Conservation (phyloP, 1,140 invertebrate genomes). For the Ganaspis sp. region DNA sequence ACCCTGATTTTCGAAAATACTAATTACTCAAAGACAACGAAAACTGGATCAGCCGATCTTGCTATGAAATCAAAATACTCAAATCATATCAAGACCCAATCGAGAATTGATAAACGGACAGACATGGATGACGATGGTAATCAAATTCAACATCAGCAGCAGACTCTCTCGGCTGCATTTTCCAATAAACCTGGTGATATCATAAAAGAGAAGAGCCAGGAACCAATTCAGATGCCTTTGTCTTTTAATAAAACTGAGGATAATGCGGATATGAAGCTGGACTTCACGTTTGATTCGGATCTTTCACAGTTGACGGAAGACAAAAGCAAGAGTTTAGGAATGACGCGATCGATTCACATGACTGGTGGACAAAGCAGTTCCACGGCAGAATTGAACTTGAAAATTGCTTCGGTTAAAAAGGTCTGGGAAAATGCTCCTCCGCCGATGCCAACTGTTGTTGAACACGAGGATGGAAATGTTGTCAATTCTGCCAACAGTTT, state of each 20-base stretch:
- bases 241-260: slow-evolving; percentile 84
- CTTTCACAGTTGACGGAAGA: slow-evolving; percentile 87
- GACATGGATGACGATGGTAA: slow-evolving; percentile 68
- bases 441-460: slow-evolving; percentile 82
- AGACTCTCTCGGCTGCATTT: slow-evolving; percentile 76
- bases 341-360: slow-evolving; percentile 81
- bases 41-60: slow-evolving; percentile 67
- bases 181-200: slow-evolving; percentile 80
- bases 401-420: slow-evolving; percentile 96
- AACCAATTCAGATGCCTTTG: slow-evolving; percentile 80
- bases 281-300: slow-evolving; percentile 91
- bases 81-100: slow-evolving; percentile 73
- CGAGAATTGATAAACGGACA: slow-evolving; percentile 69
- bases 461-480: slow-evolving; percentile 78
- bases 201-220: slow-evolving; percentile 76
- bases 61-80: slow-evolving; percentile 76
- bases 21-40: slow-evolving; percentile 82
- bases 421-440: slow-evolving; percentile 87
- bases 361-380: slow-evolving; percentile 79
- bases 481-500: slow-evolving; percentile 75
- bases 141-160: slow-evolving; percentile 62
- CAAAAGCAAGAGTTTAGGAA: slow-evolving; percentile 80
- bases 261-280: slow-evolving; percentile 91
- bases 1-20: slow-evolving; percentile 96
- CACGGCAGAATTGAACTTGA: slow-evolving; percentile 92